Evolutionary conservation across 2,888 invertebrate species (phyloP).

Genomic region (Ochropleura plecta): DNA sequence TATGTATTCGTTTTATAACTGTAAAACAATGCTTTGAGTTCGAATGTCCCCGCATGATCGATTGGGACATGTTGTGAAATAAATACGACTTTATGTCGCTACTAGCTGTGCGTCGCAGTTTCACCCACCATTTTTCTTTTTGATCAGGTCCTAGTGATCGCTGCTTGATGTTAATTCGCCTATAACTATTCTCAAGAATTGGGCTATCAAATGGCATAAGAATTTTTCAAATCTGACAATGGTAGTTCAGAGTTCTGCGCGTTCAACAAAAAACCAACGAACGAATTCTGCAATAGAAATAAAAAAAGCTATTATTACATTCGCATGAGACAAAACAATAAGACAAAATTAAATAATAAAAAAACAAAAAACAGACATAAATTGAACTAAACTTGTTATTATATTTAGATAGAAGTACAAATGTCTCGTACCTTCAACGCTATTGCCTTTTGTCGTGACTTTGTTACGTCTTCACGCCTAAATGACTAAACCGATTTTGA

Average conservation of each 20-base stretch:
- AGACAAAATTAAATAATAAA: too few species aligned
- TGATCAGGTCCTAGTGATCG: neutral
- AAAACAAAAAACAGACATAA: too few species aligned
- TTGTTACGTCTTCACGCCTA: too few species aligned
- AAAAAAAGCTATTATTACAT: too few species aligned
- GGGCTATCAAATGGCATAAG: neutral
- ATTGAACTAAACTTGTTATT: neutral
- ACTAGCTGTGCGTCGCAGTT: neutral
- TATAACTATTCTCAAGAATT: neutral
- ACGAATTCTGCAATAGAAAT: neutral
- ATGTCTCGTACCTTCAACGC: constrained; percentile 16
- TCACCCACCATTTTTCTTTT: neutral
- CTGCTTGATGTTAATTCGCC: neutral
- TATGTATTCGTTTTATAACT: constrained; percentile 75
- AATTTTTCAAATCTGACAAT: neutral
- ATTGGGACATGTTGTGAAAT: constrained; percentile 58
- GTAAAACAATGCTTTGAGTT: constrained; percentile 70
- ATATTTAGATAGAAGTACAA: neutral
- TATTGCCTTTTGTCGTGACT: constrained; percentile 53
- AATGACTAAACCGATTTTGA: too few species aligned
- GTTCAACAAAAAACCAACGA: neutral
- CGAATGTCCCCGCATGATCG: constrained; percentile 64
- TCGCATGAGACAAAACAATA: too few species aligned
- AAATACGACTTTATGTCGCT: constrained; percentile 37
- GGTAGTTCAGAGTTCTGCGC: neutral